Base-by-base conservation (phyloP, 2,888 invertebrate genomes). In the Athetis lepigone region DNA sequence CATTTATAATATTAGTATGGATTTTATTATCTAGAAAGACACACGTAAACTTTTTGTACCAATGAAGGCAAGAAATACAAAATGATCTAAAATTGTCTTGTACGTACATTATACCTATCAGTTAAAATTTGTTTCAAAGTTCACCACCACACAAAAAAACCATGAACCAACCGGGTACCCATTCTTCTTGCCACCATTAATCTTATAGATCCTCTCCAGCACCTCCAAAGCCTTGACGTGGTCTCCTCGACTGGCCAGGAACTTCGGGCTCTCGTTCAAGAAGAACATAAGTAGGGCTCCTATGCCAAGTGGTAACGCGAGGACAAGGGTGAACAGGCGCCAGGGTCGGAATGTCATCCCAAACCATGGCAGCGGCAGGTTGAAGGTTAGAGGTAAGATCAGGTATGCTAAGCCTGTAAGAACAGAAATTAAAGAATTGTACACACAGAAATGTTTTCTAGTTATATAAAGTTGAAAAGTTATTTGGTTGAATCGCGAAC, bases 231-330 rank as follows among this genome's bases (percentile, higher is more conserved):
- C 96, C 69, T 95, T 92, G 0, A 93, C 90, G 3, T 90, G 87
- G 57, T 95, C 89, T 0, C 96, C 96, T 69, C 95, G 96, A 21
- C 96, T 95, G 6, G 97, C 93, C 58, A 96, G 90, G 83, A 96
- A 98, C 85, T 97, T 97, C 0, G 98, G 98, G 75, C 97, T 98
- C 85, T 98, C 98, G 0, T 97, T 96, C 29, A 96, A 90, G 42
- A 88, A 91, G 0, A 92, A 83, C 36, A 96, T 88, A 59, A 96
- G 91, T 0, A 96, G 9, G 0, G 96, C 95, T 43, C 97, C 95
- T 0, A 96, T 29, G 0, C 88, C 90, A 5, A 91, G 58, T 0
- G 89, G 88, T 0, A 87, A 16, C 0, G 91, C 85, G 60, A 90
- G 52, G 0, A 84, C 71, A 0, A 97, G 88, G 0, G 97, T 89